A percentile compares a stretch with the other conserved stretches of the same genome.
Conservation (phyloP, 2,888 invertebrate genomes). For the Aleiodes testaceus region DNA sequence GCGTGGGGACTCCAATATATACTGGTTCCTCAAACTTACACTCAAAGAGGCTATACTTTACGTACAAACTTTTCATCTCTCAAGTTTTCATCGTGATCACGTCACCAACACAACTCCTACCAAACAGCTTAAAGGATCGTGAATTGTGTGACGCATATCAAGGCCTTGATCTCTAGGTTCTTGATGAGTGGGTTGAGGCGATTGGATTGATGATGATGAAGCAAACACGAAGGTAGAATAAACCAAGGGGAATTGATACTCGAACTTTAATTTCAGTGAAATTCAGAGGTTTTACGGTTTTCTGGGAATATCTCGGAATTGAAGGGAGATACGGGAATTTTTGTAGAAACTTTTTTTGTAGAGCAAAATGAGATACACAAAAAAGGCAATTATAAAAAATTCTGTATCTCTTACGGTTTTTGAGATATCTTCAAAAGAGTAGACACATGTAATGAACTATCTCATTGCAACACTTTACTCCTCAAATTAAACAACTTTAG, state of each 20-base stretch:
- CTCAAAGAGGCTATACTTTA: constrained; percentile 29
- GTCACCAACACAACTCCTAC: constrained; percentile 8
- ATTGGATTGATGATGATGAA: constrained; percentile 13
- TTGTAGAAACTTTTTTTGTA: too few species aligned
- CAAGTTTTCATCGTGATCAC: constrained; percentile 41
- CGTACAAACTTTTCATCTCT: constrained; percentile 26
- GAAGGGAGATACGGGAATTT: too few species aligned
- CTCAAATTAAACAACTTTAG: neutral
- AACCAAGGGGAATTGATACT: constrained; percentile 12
- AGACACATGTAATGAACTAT: too few species aligned
- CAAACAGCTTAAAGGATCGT: constrained; percentile 35
- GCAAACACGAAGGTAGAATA: neutral
- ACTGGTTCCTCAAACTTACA: constrained; percentile 8
- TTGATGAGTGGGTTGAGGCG: constrained; percentile 13
- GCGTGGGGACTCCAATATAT: neutral
- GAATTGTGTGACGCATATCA: constrained; percentile 30
- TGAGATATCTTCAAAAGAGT: too few species aligned
- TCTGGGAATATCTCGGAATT: too few species aligned
- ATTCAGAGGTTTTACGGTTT: too few species aligned
- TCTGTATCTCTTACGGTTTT: too few species aligned
- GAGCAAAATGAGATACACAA: too few species aligned
- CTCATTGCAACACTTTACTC: too few species aligned
- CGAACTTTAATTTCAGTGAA: neutral
- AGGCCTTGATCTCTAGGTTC: constrained; percentile 25
- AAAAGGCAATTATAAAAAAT: too few species aligned